Evolutionary conservation across 2,797 vertebrate genomes (phyloP), one percentile per base, ranked within the genome.

Genomic region (Acrossocheilus wenchowensis): DNA sequence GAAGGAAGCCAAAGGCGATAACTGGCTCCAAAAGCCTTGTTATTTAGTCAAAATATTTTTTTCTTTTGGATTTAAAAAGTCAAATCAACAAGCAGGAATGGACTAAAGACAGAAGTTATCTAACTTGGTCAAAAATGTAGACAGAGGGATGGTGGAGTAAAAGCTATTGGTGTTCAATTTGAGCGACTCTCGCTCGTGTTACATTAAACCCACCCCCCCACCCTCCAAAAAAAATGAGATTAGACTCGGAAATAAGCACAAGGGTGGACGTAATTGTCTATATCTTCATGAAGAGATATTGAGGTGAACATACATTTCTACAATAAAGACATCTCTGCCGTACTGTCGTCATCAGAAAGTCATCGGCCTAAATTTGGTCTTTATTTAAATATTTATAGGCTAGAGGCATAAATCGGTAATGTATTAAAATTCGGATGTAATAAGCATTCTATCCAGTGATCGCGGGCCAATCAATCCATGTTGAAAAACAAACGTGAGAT

Each of bases 321-420:
- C 83, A 86, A 89, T 88, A 84, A 73, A 84, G 79, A 86, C 87
- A 80, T 90, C 54, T 87, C 87, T 94, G 92, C 92, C 92, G 91
- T 93, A 88, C 87, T 93, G 93, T 94, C 94, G 95, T 95, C 94
- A 95, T 94, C 91, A 90, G 90, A 90, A 93, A 94, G 93, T 95
- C 94, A 93, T 93, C 88, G 93, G 94, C 92, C 93, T 93, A 89
- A 91, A 94, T 91, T 78, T 91, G 92, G 91, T 87, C 83, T 94
- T 87, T 93, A 88, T 90, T 92, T 89, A 89, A 91, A 87, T 90
- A 90, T 91, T 90, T 90, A 89, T 82, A 88, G 86, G 71, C 66
- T 84, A 43, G 71, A 82, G 45, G 82, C 68, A 83, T 81, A 84
- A 68, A 88, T 85, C 82, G 74, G 64, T 30, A 48, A 30, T 17